These are phyloP conservation scores for Hycleus phaleratus DNA, from an alignment of 1,140 invertebrate species.

Conservation along the genomic window DNA sequence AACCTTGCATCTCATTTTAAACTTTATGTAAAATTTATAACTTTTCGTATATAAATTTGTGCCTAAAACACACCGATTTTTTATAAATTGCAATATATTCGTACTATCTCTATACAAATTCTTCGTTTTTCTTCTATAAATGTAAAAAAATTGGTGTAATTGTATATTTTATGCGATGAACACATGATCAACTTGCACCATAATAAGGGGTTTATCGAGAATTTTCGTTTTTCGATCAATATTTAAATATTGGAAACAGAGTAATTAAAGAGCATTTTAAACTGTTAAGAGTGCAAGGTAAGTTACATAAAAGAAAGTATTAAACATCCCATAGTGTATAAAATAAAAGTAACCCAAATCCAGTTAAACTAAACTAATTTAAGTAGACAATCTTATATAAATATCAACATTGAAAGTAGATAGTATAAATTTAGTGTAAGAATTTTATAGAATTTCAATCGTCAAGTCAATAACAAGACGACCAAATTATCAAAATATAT, in stretches of 20 bases:
- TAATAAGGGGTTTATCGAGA: neutral
- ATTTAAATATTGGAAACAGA: neutral
- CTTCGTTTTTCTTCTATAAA: constrained; percentile 6
- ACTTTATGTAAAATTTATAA: neutral
- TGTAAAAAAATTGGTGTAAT: constrained; percentile 3
- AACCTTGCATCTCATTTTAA: constrained; percentile 16
- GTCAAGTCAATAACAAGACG: neutral
- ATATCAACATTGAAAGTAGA: neutral
- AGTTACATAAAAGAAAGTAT: constrained; percentile 4
- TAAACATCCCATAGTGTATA: constrained; percentile 5
- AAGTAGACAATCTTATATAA: neutral
- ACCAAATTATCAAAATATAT: neutral
- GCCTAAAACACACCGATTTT: constrained; percentile 5
- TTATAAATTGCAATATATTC: neutral
- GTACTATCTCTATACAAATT: constrained; percentile 9
- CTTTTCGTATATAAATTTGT: constrained; percentile 2
- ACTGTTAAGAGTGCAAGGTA: constrained; percentile 15
- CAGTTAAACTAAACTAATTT: constrained; percentile 3
- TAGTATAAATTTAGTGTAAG: neutral
- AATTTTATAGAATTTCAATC: neutral
- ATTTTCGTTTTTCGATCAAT: neutral
- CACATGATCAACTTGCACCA: constrained; percentile 14
- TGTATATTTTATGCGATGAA: constrained; percentile 14
- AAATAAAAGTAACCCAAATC: neutral
- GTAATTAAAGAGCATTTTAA: neutral